Conservation (phyloP, 2,888 invertebrate species). For the Hirtodrosophila histrioides region DNA sequence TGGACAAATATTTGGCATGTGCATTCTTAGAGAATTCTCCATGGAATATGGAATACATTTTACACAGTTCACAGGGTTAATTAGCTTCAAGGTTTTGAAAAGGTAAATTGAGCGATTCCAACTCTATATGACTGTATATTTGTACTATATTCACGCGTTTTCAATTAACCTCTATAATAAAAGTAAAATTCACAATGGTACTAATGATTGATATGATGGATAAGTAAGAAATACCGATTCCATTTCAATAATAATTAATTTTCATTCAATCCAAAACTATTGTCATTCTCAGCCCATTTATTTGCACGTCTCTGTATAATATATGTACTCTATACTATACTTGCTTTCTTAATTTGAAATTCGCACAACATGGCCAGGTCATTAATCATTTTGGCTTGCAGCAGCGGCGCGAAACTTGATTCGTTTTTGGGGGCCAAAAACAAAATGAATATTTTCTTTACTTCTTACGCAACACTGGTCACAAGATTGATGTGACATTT, state of each 20-base stretch:
- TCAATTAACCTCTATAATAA: no score
- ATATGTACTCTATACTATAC: conserved; percentile 13
- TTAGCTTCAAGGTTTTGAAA: no score
- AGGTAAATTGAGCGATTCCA: no score
- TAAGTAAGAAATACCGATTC: conserved; percentile 1
- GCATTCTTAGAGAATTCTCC: no score
- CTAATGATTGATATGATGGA: not conserved
- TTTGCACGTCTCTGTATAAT: not conserved
- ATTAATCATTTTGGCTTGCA: conserved; percentile 68
- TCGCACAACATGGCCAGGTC: conserved; percentile 56
- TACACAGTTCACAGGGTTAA: no score
- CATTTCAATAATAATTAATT: conserved; percentile 7
- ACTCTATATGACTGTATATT: no score
- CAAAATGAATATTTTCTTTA: conserved; percentile 76
- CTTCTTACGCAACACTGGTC: conserved; percentile 77
- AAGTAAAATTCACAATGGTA: no score
- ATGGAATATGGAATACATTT: no score
- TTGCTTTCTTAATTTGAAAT: conserved; percentile 51
- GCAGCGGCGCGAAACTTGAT: conserved; percentile 56
- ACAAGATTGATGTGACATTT: conserved; percentile 82
- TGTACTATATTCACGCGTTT: no score
- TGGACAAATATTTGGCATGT: no score
- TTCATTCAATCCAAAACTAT: conserved; percentile 10
- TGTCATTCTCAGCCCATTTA: conserved; percentile 6
- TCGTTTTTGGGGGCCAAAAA: conserved; percentile 50